Base-by-base conservation (phyloP, 2,888 invertebrate species). In the Melanargia galathea region DNA sequence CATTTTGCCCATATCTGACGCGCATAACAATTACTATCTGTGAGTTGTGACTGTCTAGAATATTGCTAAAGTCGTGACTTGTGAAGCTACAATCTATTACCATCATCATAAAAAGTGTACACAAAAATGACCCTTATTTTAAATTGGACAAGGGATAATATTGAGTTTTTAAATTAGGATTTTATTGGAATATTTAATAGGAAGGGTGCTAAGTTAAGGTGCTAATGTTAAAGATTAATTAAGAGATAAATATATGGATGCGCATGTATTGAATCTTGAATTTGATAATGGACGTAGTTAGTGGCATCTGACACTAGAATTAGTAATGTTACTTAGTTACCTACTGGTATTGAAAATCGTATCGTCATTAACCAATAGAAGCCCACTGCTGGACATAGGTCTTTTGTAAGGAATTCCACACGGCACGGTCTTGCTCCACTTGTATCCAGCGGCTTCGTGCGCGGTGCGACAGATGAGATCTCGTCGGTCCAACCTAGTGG, bases 61-160 rank as follows among this genome's bases (percentile, higher is more conserved):
- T 73, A 65, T 70, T 69, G 70, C 67, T 63, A 65, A 66, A 68
- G 69, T 72, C 73, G 72, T 72, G 71, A 72, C 68, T 55, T 65
- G 35, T 13, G 24, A 48, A 24, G 33, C 30, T 43, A 33, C n/a
- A 16, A 57, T 45, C 16, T 30, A 52, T 52, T 45, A 57, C 46
- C 43, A 24, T 26, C 24, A 40, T 38, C n/a, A 38, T 4, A 26
- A 26, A 26, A 10, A 8, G 11, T 24, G 16, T 8, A n/a, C n/a
- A 2, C 16, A 0, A 55, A 55, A 38, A 16, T 26, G 11, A 11
- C 1, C 10, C 55, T 26, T 55, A 43, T 43, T 16, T 43, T 0
- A 6, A 16, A 0, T 0, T 1, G 0, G 0, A 1, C 43, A 55
- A 55, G 24, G 43, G n/a, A 10, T 26, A 26, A 10, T 43, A 55